Evolutionary conservation across 2,797 vertebrate species (phyloP).

Genomic region (Silurus lanzhouensis): DNA sequence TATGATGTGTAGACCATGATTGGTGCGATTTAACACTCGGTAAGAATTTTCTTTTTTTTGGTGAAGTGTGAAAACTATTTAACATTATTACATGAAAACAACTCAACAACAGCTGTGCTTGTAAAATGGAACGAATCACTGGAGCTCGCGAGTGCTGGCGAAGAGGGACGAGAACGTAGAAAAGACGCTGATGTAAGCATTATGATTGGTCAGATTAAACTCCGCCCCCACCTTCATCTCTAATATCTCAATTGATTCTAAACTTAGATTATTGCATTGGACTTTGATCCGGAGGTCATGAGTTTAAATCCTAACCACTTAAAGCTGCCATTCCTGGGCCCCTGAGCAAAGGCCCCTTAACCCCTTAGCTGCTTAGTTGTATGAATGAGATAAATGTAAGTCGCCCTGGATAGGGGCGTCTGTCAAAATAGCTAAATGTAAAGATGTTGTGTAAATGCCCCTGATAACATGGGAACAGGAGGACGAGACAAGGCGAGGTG

Average conservation of each 20-base stretch:
- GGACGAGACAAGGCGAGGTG: no score
- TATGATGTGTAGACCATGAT: neutral
- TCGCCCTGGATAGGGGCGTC: no score
- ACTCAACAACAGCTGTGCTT: neutral
- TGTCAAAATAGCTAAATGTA: no score
- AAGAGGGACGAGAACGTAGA: neutral
- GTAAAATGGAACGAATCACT: neutral
- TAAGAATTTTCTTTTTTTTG: neutral
- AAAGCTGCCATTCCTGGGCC: no score
- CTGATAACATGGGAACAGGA: neutral
- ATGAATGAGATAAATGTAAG: no score
- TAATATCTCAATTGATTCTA: no score
- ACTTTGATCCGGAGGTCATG: no score
- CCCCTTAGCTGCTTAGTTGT: no score
- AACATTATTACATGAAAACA: neutral
- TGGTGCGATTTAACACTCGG: neutral
- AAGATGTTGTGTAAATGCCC: neutral
- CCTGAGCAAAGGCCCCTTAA: no score
- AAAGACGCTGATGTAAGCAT: neutral
- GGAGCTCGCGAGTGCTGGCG: neutral
- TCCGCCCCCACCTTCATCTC: neutral
- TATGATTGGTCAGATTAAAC: neutral
- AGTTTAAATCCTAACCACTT: no score
- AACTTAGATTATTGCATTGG: no score
- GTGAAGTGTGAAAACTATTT: neutral